phyloP scores from a whole-genome alignment of 2,888 invertebrate species.

The Cheilosia soror region DNA sequence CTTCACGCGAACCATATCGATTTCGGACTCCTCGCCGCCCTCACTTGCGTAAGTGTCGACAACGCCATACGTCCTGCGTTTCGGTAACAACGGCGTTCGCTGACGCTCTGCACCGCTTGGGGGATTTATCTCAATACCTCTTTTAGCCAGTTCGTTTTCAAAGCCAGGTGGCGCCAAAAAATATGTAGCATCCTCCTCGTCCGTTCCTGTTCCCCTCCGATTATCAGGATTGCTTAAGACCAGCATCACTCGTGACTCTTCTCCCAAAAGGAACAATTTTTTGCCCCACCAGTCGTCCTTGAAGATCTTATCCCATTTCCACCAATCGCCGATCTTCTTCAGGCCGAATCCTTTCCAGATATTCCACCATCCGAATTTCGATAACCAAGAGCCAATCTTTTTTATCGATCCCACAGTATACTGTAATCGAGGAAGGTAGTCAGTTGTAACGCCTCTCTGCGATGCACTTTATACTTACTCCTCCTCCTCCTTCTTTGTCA shows the following conservation, averaged over 20 bases:
- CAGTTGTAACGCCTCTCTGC: neutral
- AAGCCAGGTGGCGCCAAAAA: constrained; percentile 69
- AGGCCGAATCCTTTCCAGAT: constrained; percentile 65
- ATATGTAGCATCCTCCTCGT: constrained; percentile 63
- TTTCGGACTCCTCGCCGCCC: constrained; percentile 58
- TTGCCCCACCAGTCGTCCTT: constrained; percentile 53
- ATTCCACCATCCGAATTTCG: constrained; percentile 69
- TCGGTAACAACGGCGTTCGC: neutral
- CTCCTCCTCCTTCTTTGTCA: constrained; percentile 7
- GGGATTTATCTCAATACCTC: constrained; percentile 51
- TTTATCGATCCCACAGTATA: constrained; percentile 50
- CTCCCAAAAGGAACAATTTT: constrained; percentile 45
- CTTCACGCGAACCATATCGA: constrained; percentile 55
- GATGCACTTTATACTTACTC: neutral
- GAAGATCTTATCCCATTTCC: constrained; percentile 64
- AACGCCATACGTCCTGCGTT: neutral
- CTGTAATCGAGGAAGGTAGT: constrained; percentile 13
- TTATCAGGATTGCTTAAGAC: constrained; percentile 47
- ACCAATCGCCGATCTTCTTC: constrained; percentile 66
- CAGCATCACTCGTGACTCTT: constrained; percentile 56
- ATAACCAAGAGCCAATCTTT: constrained; percentile 63
- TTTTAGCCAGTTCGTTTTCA: constrained; percentile 59
- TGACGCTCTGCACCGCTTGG: neutral
- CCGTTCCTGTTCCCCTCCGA: neutral
- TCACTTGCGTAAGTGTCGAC: constrained; percentile 45